These are phyloP conservation scores for Volucella zonaria DNA, from an alignment of 2,888 invertebrate species.

Conservation along the genomic window DNA sequence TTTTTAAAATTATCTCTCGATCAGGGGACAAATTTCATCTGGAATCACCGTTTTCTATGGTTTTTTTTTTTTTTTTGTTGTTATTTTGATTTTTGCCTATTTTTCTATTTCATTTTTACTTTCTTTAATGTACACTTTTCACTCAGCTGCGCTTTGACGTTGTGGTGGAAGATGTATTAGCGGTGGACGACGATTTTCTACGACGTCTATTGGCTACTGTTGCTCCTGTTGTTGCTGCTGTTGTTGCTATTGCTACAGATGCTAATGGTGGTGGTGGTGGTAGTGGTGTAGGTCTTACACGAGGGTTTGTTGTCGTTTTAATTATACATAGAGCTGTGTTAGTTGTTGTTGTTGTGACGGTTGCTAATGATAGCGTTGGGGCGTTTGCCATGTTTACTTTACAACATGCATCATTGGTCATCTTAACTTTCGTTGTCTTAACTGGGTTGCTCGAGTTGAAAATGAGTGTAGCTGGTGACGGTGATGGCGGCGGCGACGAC, in stretches of 20 bases:
- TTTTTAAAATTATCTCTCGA: constrained; percentile 36
- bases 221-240: constrained; percentile 33
- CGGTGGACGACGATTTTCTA: constrained; percentile 57
- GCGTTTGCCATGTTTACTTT: constrained; percentile 57
- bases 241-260: too few species aligned
- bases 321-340: constrained; percentile 50
- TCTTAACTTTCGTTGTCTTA: constrained; percentile 71
- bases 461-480: constrained; percentile 52
- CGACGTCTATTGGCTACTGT: constrained; percentile 68
- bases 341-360: constrained; percentile 59
- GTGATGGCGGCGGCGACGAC: constrained; percentile 58
- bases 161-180: constrained; percentile 59
- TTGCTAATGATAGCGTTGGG: background rate
- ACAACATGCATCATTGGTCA: constrained; percentile 65
- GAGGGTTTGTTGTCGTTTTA: constrained; percentile 58
- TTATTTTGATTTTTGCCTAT: constrained; percentile 18
- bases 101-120: constrained; percentile 38
- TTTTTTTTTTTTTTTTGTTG: constrained; percentile 16
- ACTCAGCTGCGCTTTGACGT: constrained; percentile 68
- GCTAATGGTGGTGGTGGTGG: too few species aligned
- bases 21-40: constrained; percentile 28
- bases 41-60: constrained; percentile 38
- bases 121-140: constrained; percentile 44
- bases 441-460: constrained; percentile 48
- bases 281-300: constrained; percentile 29